Evolutionary conservation across 2,113 vertebrate genomes (phyloP).

Genomic region (Eudyptes chrysolophus): DNA sequence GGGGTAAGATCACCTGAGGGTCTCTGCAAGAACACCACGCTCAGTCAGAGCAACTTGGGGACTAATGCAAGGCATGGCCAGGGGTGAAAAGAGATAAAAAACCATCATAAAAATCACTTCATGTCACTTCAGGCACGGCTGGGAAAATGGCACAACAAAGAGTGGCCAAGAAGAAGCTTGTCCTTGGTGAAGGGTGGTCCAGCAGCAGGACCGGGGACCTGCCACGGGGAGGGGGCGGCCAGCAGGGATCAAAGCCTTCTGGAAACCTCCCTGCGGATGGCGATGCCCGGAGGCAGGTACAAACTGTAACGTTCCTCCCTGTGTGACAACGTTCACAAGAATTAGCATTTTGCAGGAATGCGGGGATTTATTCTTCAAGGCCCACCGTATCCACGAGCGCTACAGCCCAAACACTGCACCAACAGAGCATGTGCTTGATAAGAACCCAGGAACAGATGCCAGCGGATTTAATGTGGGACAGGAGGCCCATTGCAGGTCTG

Average conservation of each 20-base stretch:
- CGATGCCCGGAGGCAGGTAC: constrained; percentile 20
- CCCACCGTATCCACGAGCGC: background rate
- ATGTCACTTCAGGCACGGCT: fast-evolving
- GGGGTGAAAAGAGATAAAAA: background rate
- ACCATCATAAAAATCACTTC: background rate
- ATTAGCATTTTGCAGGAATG: constrained; percentile 2
- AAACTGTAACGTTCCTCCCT: background rate
- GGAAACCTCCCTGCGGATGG: background rate
- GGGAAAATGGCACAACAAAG: background rate
- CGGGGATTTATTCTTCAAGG: background rate
- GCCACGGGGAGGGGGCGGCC: background rate
- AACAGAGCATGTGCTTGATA: constrained; percentile 39
- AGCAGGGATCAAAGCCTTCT: background rate
- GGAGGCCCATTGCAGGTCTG: constrained; percentile 45
- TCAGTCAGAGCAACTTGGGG: background rate
- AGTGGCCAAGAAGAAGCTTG: background rate
- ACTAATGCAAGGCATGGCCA: background rate
- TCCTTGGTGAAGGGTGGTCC: background rate
- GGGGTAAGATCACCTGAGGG: background rate
- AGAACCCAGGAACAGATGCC: constrained; percentile 43
- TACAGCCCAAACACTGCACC: background rate
- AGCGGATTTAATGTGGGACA: constrained; percentile 36
- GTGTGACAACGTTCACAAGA: background rate
- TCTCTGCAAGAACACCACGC: background rate
- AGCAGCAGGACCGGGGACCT: fast-evolving